These are phyloP conservation scores for Himalopsyche kuldschensis DNA, from an alignment of 2,888 invertebrate species.

Conservation along the genomic window DNA sequence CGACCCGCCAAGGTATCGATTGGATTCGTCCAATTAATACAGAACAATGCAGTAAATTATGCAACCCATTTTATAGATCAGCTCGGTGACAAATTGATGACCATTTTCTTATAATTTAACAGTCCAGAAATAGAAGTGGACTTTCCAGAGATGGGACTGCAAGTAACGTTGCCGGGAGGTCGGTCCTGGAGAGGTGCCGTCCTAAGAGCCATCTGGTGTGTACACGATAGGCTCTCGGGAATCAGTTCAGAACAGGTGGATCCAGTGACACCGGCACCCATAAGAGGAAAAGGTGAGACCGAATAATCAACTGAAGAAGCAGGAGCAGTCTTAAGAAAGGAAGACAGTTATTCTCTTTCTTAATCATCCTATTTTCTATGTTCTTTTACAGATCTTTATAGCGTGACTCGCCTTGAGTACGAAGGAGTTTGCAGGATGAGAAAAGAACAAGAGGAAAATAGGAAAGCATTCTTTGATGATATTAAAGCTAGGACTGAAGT, in stretches of 20 bases:
- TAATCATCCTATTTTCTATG: neutral
- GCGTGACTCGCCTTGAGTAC: slow-evolving; percentile 54
- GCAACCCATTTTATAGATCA: neutral
- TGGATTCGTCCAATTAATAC: slow-evolving; percentile 29
- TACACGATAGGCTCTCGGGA: slow-evolving; percentile 65
- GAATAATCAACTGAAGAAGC: neutral
- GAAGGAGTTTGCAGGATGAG: slow-evolving; percentile 48
- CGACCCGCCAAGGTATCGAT: slow-evolving; percentile 48
- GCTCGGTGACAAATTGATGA: neutral
- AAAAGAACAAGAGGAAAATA: slow-evolving; percentile 52
- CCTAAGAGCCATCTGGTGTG: slow-evolving; percentile 59
- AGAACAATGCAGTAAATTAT: neutral
- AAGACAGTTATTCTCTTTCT: neutral
- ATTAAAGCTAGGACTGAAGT: slow-evolving; percentile 49
- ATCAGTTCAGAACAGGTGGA: slow-evolving; percentile 46
- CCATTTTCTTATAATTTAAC: neutral
- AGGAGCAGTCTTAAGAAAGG: too few relatives aligned
- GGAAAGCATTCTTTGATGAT: slow-evolving; percentile 52
- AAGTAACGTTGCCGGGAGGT: slow-evolving; percentile 58
- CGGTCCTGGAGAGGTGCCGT: slow-evolving; percentile 59
- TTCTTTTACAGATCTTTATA: slow-evolving; percentile 51
- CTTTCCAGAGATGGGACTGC: slow-evolving; percentile 59
- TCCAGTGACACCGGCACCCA: slow-evolving; percentile 44
- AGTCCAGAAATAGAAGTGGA: slow-evolving; percentile 46
- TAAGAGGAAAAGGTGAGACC: slow-evolving; percentile 12